Conservation (phyloP, 2,797 vertebrate species). For the Bothrops alternatus region DNA sequence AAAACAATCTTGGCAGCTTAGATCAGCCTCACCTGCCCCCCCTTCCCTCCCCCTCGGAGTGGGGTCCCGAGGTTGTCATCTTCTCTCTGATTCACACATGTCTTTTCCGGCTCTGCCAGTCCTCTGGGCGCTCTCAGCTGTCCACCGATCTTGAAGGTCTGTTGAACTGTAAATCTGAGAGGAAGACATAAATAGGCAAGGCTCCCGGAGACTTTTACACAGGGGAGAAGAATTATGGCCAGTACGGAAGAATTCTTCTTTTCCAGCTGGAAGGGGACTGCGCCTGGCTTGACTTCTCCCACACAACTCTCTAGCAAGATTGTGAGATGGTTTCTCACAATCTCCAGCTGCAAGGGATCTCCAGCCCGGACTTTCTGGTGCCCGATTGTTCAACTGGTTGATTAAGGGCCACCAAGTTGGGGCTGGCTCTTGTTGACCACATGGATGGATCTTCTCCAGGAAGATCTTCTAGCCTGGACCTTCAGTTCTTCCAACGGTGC, state of each 20-base stretch:
- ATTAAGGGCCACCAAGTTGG: no score
- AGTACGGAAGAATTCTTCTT: background rate
- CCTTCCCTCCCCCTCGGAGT: rapidly evolving
- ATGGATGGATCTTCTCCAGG: no score
- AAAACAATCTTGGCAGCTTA: background rate
- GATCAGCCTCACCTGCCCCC: background rate
- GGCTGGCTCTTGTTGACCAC: no score
- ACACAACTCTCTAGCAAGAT: background rate
- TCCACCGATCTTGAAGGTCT: background rate
- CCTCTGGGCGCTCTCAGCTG: background rate
- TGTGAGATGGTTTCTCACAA: background rate
- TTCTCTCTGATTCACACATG: background rate
- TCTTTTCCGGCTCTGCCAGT: background rate
- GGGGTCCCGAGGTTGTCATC: background rate
- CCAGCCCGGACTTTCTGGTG: no score
- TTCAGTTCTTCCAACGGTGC: no score
- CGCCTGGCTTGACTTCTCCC: background rate
- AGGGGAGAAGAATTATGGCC: background rate
- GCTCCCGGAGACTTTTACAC: background rate
- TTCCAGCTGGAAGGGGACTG: no score
- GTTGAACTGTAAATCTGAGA: constrained; percentile 14
- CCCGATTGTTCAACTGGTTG: no score
- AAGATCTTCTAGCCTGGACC: no score
- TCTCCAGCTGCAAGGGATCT: no score
- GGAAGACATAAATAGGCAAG: background rate